Conservation (phyloP, 2,797 vertebrate species). For the Megaceryle alcyon region DNA sequence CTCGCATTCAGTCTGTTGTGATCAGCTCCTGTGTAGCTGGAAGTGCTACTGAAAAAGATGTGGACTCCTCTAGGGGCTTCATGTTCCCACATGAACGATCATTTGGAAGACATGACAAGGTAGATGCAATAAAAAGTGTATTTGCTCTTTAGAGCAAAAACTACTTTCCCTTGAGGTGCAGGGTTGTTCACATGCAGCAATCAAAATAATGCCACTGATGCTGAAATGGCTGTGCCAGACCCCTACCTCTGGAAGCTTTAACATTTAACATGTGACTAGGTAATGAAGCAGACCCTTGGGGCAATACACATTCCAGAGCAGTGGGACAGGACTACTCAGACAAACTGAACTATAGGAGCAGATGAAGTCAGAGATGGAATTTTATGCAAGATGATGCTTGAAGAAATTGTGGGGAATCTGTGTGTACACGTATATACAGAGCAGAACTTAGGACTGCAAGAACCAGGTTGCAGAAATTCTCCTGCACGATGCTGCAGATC, state of each 20-base stretch:
- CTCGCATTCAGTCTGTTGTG: not conserved
- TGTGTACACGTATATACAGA: rapidly evolving
- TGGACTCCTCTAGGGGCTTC: not conserved
- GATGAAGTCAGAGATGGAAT: not conserved
- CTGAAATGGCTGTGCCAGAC: not conserved
- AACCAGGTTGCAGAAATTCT: not conserved
- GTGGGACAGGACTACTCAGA: rapidly evolving
- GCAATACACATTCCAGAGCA: rapidly evolving
- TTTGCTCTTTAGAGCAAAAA: not conserved
- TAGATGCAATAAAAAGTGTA: rapidly evolving
- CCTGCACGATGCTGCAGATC: too few relatives aligned
- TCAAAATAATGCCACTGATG: too few relatives aligned
- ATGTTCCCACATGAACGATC: rapidly evolving
- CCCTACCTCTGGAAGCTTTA: rapidly evolving
- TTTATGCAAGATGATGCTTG: not conserved
- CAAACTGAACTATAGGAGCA: not conserved
- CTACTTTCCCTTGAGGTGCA: not conserved
- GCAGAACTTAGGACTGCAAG: not conserved
- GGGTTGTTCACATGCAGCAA: not conserved
- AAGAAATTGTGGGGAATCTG: not conserved
- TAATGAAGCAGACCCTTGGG: not conserved
- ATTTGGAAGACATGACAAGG: not conserved
- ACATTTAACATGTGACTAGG: rapidly evolving
- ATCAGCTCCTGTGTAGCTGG: not conserved
- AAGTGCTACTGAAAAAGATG: rapidly evolving